Evolutionary conservation across 2,888 invertebrate species (phyloP).

Genomic region (Dione vanillae): DNA sequence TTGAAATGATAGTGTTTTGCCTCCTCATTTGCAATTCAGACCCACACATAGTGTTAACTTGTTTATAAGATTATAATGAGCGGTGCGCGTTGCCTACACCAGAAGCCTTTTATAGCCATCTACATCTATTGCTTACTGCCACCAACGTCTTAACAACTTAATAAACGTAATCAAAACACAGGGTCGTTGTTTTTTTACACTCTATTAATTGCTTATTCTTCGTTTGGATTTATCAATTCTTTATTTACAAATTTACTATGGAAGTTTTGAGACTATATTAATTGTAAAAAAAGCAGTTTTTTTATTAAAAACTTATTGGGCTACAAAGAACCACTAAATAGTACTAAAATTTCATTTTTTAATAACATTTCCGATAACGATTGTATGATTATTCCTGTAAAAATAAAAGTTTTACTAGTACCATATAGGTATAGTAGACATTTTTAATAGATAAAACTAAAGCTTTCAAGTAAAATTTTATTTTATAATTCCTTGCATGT

Average conservation of each 20-base stretch:
- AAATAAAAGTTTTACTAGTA: too few relatives aligned
- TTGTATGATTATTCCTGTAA: too few relatives aligned
- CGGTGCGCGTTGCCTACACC: constrained; percentile 57
- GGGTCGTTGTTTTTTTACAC: constrained; percentile 32
- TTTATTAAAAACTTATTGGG: too few relatives aligned
- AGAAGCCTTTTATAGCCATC: constrained; percentile 48
- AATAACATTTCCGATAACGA: too few relatives aligned
- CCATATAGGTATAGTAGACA: too few relatives aligned
- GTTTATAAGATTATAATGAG: constrained; percentile 49
- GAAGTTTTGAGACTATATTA: neutral
- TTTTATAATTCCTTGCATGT: too few relatives aligned
- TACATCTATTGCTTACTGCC: constrained; percentile 49
- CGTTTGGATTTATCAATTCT: neutral
- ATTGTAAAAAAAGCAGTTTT: too few relatives aligned
- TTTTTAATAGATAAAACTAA: too few relatives aligned
- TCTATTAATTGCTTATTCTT: constrained; percentile 27
- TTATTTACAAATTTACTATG: neutral
- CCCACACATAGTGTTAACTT: constrained; percentile 46
- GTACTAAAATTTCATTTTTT: too few relatives aligned
- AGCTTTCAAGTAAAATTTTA: too few relatives aligned
- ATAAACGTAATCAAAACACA: constrained; percentile 40
- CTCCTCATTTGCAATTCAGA: constrained; percentile 44
- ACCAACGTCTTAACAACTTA: constrained; percentile 44
- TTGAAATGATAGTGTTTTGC: constrained; percentile 46
- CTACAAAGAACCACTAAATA: too few relatives aligned